Percentiles rank a stretch among this genome's conserved stretches.
phyloP scores from a whole-genome alignment of 2,888 invertebrate genomes.

The Lepeophtheirus nordmannii region DNA sequence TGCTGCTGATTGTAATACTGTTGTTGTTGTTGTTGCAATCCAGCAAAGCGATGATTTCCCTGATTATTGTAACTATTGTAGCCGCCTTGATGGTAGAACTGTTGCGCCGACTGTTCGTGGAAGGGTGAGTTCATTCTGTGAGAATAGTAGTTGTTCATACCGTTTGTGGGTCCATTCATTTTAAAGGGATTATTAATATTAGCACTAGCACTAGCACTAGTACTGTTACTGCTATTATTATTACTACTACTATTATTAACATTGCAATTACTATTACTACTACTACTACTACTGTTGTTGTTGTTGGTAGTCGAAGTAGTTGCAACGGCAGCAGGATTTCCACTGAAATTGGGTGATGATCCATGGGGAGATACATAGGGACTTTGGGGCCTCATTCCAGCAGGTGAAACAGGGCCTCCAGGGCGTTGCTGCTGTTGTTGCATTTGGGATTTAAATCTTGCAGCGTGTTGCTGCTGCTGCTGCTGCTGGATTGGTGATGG shows the following conservation, averaged over 20 bases:
- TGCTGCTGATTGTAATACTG: not conserved
- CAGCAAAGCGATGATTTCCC: not conserved
- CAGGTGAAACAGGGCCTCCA: not conserved
- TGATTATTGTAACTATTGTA: not conserved
- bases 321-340: too few relatives aligned
- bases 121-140: slow-evolving; percentile 2
- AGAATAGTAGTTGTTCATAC: not conserved
- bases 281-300: too few relatives aligned
- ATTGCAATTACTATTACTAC: too few relatives aligned
- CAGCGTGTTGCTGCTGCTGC: not conserved
- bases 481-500: not conserved
- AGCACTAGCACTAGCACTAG: too few relatives aligned
- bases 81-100: not conserved
- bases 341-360: not conserved
- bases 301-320: not conserved
- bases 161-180: not conserved
- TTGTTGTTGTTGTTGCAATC: not conserved
- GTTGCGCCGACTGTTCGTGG: not conserved
- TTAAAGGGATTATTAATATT: too few relatives aligned
- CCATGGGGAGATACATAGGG: not conserved
- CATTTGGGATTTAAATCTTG: not conserved
- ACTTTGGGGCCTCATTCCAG: not conserved
- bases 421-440: not conserved
- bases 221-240: too few relatives aligned
- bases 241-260: too few relatives aligned